Percentiles rank a stretch among this genome's conserved stretches.
phyloP scores from a whole-genome alignment of 2,113 vertebrate species.

The Blennius ocellaris region DNA sequence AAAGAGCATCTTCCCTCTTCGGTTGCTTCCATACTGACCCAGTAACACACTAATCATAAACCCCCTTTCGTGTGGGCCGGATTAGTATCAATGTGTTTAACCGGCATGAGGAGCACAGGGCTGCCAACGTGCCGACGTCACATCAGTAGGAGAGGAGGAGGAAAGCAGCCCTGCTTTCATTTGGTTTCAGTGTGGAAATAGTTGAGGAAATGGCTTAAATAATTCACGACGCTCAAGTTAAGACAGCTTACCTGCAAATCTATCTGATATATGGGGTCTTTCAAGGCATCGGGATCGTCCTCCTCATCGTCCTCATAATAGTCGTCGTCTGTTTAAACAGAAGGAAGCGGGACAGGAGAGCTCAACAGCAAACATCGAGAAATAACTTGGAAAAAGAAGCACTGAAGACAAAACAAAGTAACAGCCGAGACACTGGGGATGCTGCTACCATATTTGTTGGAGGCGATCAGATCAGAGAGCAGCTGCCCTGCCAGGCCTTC shows the following conservation, averaged over 20 bases:
- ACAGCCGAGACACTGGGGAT: not conserved
- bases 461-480: slow-evolving; percentile 94
- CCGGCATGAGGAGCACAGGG: no score
- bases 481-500: slow-evolving; percentile 94
- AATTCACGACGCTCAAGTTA: not conserved
- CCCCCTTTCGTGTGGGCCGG: no score
- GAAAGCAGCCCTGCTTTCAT: no score
- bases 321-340: slow-evolving; percentile 89
- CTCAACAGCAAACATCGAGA: not conserved
- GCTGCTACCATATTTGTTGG: slow-evolving; percentile 93
- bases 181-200: no score
- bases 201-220: no score
- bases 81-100: no score
- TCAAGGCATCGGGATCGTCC: slow-evolving; percentile 96
- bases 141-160: no score
- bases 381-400: not conserved
- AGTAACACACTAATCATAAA: no score
- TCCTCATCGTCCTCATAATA: slow-evolving; percentile 99
- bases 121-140: no score
- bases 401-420: not conserved
- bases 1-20: no score
- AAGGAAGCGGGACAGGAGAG: not conserved
- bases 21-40: no score
- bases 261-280: slow-evolving; percentile 97
- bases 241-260: slow-evolving; percentile 82